A percentile compares a stretch with the other conserved stretches of the same genome.
Evolutionary conservation across 2,888 invertebrate species (phyloP).

Genomic region (Lochmaea crataegi): DNA sequence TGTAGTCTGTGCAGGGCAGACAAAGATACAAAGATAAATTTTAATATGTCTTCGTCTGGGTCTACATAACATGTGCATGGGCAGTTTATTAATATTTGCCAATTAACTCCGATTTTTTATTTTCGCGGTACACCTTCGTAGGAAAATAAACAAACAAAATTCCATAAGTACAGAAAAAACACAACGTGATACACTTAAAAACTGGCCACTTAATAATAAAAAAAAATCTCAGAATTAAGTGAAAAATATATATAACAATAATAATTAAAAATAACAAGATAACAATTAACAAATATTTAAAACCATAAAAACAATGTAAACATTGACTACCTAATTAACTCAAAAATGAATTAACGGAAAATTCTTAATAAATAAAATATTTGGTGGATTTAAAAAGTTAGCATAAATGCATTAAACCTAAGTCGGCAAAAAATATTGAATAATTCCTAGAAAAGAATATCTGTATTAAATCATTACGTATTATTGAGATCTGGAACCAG

Average conservation of each 20-base stretch:
- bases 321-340: slow-evolving; percentile 51
- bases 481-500: too few relatives aligned
- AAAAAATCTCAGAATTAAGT: slow-evolving; percentile 41
- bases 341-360: slow-evolving; percentile 30
- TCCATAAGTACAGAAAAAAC: slow-evolving; percentile 48
- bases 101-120: not conserved
- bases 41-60: too few relatives aligned
- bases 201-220: slow-evolving; percentile 52
- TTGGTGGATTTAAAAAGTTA: slow-evolving; percentile 35
- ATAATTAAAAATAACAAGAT: slow-evolving; percentile 53
- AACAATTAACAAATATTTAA: slow-evolving; percentile 60
- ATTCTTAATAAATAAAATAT: slow-evolving; percentile 38
- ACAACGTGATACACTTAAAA: slow-evolving; percentile 46
- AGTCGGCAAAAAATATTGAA: slow-evolving; percentile 6
- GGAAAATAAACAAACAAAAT: slow-evolving; percentile 33
- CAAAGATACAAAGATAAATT: too few relatives aligned
- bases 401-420: slow-evolving; percentile 30
- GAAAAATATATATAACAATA: slow-evolving; percentile 48
- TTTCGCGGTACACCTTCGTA: slow-evolving; percentile 4
- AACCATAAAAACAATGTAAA: slow-evolving; percentile 54
- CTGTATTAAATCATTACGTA: not conserved
- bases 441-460: not conserved
- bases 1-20: too few relatives aligned
- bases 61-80: too few relatives aligned
- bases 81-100: not conserved